Evolutionary conservation across 2,888 invertebrate species (phyloP), one percentile per base, ranked within the genome.

Genomic region (Morpho helenor): DNA sequence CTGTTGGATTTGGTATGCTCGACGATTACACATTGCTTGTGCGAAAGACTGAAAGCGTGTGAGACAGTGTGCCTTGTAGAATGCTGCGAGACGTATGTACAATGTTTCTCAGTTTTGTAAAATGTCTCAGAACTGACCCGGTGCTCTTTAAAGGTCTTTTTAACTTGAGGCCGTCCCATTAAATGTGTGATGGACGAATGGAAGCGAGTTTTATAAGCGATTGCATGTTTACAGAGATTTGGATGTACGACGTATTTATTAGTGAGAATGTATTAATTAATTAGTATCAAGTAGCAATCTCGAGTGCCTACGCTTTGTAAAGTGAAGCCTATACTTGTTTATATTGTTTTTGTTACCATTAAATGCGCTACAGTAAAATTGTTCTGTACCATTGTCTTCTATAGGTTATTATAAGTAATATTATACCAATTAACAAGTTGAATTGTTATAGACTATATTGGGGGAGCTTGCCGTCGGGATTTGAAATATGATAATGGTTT

Each of bases 251-350:
- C 73, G 86, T 90, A 90, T 90, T 90, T 90, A 90, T 90, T 90
- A 79, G 88, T 89, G 86, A 86, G 89, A 86, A 85, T 86, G 89
- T 77, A 76, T 85, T 82, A 53, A 76, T 70, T 78, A 67, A 43
- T 77, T 81, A 87, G 84, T 80, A 74, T 82, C 81, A 87, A 86
- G 84, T 87, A 88, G 90, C 88, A 90, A 90, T 90, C 90, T 90
- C 90, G 90, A 90, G 90, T 90, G 90, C 90, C 90, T 90, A 89
- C 84, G 90, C 90, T 89, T 89, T 89, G 88, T 90, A 88, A 87
- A 89, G 82, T 85, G 84, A 88, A 89, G 87, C 87, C 82, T 87
- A 77, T 82, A 75, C 73, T 72, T 80, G 82, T 77, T 85, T 87
- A 81, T 80, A 87, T 86, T 89, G 86, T 88, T 89, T 89, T 89